phyloP scores from a whole-genome alignment of 2,797 vertebrate genomes.

The Cuniculus paca region DNA sequence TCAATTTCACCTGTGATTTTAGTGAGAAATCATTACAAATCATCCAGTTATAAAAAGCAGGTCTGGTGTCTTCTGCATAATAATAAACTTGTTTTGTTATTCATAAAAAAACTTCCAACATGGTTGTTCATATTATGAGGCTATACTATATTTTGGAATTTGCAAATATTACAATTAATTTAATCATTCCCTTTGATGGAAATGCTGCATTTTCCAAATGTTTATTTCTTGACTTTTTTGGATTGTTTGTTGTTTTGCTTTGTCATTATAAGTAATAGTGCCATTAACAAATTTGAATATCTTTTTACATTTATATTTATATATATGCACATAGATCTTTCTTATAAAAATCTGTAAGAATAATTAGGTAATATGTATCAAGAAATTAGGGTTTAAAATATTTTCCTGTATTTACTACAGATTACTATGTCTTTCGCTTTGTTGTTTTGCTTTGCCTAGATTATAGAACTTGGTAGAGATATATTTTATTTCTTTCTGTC shows the following conservation, averaged over 20 bases:
- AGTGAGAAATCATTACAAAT: neutral
- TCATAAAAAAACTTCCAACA: neutral
- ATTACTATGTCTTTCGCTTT: neutral
- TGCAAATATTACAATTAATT: neutral
- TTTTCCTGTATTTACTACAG: neutral
- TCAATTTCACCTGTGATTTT: neutral
- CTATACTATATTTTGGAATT: neutral
- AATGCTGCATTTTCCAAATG: neutral
- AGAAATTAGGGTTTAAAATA: neutral
- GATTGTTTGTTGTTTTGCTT: neutral
- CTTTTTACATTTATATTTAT: neutral
- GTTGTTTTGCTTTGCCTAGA: neutral
- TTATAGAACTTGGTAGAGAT: neutral
- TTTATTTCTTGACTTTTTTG: neutral
- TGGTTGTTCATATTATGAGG: neutral
- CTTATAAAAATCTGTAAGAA: neutral
- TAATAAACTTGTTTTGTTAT: neutral
- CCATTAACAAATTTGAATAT: neutral
- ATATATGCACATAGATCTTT: neutral
- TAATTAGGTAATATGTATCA: neutral
- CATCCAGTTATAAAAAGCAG: neutral
- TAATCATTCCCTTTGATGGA: neutral
- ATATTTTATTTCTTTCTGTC: neutral
- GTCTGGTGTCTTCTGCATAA: neutral
- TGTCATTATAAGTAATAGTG: neutral